Base-by-base conservation (phyloP, 2,113 vertebrate genomes). In the Nycticryphes semicollaris region DNA sequence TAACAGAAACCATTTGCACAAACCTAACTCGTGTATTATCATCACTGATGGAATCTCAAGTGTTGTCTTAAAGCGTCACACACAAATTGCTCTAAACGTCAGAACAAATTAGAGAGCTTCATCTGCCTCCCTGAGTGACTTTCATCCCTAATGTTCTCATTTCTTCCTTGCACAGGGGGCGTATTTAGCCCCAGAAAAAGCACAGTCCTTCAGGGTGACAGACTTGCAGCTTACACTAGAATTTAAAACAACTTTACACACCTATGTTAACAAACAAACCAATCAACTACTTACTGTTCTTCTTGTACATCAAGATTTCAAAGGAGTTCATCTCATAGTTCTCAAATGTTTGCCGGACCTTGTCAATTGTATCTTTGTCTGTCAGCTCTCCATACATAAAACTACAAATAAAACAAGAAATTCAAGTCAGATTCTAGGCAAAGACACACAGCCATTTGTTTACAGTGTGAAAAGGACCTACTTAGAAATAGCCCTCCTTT, bases 271-370 rank as follows among this genome's bases (percentile, higher is more conserved):
- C 1, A 3, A 64, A 64, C 27, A 66, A 94, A 72, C 14, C 23
- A 62, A 85, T 18, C 21, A 7, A 35, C 45, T 84, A 99, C 99
- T 99, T 97, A 99, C 99, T 98, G 98, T 99, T 99, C 92, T 99
- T 99, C 97, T 99, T 99, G 98, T 99, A 99, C 99, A 99, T 99
- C 91, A 99, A 94, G 92, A 99, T 99, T 98, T 99, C 99, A 91
- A 99, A 99, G 37, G 99, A 99, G 96, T 99, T 99, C 98, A 98
- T 99, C 97, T 99, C 99, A 73, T 99, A 99, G 98, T 99, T 99
- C 96, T 99, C 99, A 90, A 99, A 99, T 3, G 99, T 99, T 95
- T 98, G 98, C 35, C 98, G 98, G 69, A 99, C 99, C 76, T 99
- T 99, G 93, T 99, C 98, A 24, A 97, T 96, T 27, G 98, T 99